These are phyloP conservation scores for Lasioglossum pauxillum DNA, from an alignment of 2,888 invertebrate genomes.

Conservation along the genomic window DNA sequence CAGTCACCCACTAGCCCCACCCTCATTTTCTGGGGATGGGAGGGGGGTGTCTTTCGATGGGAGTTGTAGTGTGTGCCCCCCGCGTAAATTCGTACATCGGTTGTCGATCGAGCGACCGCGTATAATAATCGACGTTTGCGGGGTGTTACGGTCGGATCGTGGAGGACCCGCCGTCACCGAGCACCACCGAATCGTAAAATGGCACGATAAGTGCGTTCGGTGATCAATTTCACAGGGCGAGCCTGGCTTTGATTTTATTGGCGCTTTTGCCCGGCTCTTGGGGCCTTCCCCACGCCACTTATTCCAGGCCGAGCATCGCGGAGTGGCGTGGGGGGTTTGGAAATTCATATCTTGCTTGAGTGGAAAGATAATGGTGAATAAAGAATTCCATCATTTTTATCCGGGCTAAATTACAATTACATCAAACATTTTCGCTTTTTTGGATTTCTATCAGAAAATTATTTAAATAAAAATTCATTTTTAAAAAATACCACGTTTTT, in stretches of 20 bases:
- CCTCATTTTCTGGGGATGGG: neutral
- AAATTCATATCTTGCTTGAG: neutral
- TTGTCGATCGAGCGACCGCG: slow-evolving; percentile 2
- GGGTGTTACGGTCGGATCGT: neutral
- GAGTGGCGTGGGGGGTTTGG: neutral
- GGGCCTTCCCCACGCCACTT: neutral
- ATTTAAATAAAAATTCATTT: no score
- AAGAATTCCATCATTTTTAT: neutral
- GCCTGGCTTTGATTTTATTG: neutral
- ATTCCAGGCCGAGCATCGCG: neutral
- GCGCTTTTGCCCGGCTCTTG: neutral
- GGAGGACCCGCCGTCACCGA: neutral
- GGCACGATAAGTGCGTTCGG: neutral
- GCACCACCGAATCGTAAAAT: neutral
- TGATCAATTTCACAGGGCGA: neutral
- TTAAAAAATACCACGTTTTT: no score
- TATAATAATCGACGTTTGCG: slow-evolving; percentile 6
- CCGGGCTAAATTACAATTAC: neutral
- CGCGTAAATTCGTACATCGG: neutral
- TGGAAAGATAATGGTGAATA: neutral
- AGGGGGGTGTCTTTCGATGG: neutral
- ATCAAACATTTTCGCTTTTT: neutral
- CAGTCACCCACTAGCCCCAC: neutral
- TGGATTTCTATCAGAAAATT: no score
- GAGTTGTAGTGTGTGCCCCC: neutral